phyloP scores from a whole-genome alignment of 2,113 vertebrate genomes.

The Eretmodus cyanostictus region DNA sequence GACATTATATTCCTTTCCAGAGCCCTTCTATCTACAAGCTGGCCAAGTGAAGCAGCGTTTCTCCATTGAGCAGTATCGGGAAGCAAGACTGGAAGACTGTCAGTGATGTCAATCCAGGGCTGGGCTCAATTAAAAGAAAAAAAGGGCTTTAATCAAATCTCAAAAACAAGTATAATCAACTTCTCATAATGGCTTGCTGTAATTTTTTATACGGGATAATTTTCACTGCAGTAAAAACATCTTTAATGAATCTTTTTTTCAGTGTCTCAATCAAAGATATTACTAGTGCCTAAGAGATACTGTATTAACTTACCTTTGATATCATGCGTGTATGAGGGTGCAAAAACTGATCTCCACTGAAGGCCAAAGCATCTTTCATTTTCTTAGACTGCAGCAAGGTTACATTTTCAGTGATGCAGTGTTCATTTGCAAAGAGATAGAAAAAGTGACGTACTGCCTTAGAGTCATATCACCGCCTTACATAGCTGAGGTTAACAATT shows the following conservation, averaged over 20 bases:
- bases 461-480: not conserved
- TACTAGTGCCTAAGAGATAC: not conserved
- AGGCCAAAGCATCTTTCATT: not conserved
- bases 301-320: not conserved
- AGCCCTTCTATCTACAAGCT: slow-evolving; percentile 9
- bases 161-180: not conserved
- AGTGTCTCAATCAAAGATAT: not conserved
- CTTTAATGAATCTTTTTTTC: not conserved
- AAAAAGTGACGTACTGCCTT: not conserved
- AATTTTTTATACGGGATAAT: not conserved
- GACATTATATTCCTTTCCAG: slow-evolving; percentile 64
- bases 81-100: not conserved
- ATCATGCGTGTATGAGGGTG: not conserved
- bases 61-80: slow-evolving; percentile 25
- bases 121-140: not conserved
- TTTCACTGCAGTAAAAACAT: not conserved
- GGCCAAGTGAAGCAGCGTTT: slow-evolving; percentile 49
- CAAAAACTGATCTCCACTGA: not conserved
- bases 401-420: not conserved
- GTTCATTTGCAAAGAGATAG: not conserved
- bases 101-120: slow-evolving; percentile 14
- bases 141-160: not conserved
- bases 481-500: not conserved
- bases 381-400: not conserved
- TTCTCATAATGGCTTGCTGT: not conserved